Evolutionary conservation across 2,797 vertebrate genomes (phyloP).

Genomic region (Hypotaenidia okinawae): DNA sequence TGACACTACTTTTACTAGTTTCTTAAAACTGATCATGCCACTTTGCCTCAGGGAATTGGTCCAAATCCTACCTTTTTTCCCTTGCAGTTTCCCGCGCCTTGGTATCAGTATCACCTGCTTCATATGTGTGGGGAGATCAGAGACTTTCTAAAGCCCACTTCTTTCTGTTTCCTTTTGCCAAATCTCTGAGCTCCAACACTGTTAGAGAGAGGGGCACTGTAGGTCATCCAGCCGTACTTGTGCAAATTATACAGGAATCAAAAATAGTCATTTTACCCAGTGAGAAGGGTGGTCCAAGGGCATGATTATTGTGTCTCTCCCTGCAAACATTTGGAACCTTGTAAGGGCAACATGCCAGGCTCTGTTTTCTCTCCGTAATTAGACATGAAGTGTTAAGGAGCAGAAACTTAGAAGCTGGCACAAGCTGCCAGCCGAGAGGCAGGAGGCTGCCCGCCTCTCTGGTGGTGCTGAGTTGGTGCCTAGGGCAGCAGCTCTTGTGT

Average conservation of each 20-base stretch:
- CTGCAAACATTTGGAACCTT: neutral
- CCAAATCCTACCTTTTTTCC: neutral
- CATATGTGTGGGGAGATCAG: fast-evolving
- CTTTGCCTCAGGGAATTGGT: neutral
- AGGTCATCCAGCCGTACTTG: too few relatives aligned
- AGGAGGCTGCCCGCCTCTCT: neutral
- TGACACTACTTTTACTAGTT: neutral
- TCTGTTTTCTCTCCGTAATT: neutral
- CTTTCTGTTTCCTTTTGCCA: neutral
- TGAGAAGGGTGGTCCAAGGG: neutral
- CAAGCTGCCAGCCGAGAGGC: neutral
- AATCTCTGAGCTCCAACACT: neutral
- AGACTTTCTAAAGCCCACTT: neutral
- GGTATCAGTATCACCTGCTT: neutral
- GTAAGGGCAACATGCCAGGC: fast-evolving
- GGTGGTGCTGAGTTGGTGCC: neutral
- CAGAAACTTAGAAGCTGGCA: neutral
- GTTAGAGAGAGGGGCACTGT: neutral
- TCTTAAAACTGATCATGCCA: neutral
- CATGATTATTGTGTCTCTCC: neutral
- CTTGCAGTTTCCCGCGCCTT: neutral
- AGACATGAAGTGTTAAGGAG: neutral
- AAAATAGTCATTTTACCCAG: neutral
- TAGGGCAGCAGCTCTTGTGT: neutral
- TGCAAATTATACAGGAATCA: neutral